Evolutionary conservation across 2,888 invertebrate species (phyloP).

Genomic region (Callinectes sapidus): DNA sequence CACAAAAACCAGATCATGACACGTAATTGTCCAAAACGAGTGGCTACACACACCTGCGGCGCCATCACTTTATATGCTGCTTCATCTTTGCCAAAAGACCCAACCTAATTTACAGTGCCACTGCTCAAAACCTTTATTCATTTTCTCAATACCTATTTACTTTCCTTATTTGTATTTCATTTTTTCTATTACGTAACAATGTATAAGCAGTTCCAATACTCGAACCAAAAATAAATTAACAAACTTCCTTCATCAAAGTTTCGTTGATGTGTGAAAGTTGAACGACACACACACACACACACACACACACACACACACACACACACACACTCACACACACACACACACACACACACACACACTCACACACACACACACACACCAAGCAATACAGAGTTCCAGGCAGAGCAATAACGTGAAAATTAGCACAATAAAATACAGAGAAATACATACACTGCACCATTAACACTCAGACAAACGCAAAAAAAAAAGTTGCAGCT

Average conservation of each 20-base stretch:
- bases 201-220: background rate
- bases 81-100: background rate
- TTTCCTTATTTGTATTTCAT: background rate
- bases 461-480: background rate
- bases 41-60: background rate
- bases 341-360: constrained; percentile 41
- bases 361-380: constrained; percentile 39
- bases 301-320: constrained; percentile 16
- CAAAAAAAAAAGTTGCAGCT: background rate
- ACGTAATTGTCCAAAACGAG: background rate
- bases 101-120: background rate
- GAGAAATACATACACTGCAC: background rate
- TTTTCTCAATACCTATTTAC: too few relatives aligned
- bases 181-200: background rate
- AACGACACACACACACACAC: background rate
- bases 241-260: background rate
- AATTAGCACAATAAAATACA: constrained; percentile 20
- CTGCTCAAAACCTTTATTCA: background rate
- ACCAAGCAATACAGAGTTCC: background rate
- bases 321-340: constrained; percentile 40
- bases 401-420: background rate
- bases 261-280: background rate
- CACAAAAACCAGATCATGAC: background rate
- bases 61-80: background rate
- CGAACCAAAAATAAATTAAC: background rate